Evolutionary conservation across 2,888 invertebrate species (phyloP).

Genomic region (Ochlodes sylvanus): DNA sequence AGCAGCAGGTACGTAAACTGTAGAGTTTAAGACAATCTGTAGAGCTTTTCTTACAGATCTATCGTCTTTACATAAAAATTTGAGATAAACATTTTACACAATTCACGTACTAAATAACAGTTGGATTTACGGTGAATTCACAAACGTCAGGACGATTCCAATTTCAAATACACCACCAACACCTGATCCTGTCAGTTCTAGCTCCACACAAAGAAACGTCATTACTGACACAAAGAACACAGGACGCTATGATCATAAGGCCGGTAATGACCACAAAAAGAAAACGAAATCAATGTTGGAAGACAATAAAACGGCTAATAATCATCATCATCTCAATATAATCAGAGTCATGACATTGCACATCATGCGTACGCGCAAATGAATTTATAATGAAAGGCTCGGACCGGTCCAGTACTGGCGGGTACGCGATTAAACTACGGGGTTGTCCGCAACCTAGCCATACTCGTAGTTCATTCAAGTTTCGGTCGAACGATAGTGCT

Average conservation of each 20-base stretch:
- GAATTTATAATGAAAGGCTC: slow-evolving; percentile 69
- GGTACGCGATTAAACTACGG: slow-evolving; percentile 43
- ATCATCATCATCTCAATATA: slow-evolving; percentile 66
- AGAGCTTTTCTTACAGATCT: no score
- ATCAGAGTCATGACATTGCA: slow-evolving; percentile 74
- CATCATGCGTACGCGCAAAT: slow-evolving; percentile 65
- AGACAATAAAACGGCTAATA: slow-evolving; percentile 72
- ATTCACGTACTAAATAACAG: neutral
- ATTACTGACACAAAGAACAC: slow-evolving; percentile 33
- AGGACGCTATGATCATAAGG: slow-evolving; percentile 37
- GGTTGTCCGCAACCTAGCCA: slow-evolving; percentile 15
- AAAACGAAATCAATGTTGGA: slow-evolving; percentile 66
- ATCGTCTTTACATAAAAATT: no score
- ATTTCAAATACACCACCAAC: slow-evolving; percentile 1
- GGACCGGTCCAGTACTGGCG: slow-evolving; percentile 38
- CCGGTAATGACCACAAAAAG: slow-evolving; percentile 55
- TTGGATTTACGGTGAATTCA: neutral
- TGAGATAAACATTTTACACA: no score
- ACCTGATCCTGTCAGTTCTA: neutral
- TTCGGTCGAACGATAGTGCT: neutral
- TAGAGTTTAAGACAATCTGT: no score
- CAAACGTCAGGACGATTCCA: neutral
- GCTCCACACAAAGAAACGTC: slow-evolving; percentile 25
- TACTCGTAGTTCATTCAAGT: slow-evolving; percentile 23
- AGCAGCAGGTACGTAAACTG: no score